Percentiles rank a stretch among this genome's conserved stretches.
phyloP scores from a whole-genome alignment of 2,888 invertebrate genomes.

The Ctenicera cuprea region DNA sequence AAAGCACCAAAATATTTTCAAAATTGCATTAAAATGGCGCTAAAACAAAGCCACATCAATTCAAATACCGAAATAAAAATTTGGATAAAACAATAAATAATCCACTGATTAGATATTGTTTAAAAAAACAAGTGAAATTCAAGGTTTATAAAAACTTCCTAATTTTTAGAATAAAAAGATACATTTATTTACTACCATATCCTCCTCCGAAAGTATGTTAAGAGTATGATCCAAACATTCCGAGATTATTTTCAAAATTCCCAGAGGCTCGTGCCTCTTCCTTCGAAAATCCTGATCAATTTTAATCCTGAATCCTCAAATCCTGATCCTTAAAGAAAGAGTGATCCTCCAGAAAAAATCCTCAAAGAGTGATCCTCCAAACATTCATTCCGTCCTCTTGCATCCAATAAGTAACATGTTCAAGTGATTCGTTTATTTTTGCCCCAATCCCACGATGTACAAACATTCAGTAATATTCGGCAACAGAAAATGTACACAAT shows the following conservation, averaged over 20 bases:
- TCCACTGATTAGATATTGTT: background rate
- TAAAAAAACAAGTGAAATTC: too few species aligned
- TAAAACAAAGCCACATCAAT: background rate
- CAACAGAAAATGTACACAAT: slow-evolving; percentile 51
- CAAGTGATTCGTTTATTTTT: slow-evolving; percentile 53
- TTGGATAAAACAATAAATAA: too few species aligned
- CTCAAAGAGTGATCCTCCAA: slow-evolving; percentile 51
- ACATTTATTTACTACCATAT: slow-evolving; percentile 22
- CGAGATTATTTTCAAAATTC: slow-evolving; percentile 21
- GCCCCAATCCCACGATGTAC: slow-evolving; percentile 53
- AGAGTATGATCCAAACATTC: slow-evolving; percentile 22
- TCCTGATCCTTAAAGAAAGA: slow-evolving; percentile 1
- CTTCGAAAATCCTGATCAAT: slow-evolving; percentile 27
- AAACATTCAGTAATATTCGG: slow-evolving; percentile 50
- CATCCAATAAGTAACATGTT: slow-evolving; percentile 53
- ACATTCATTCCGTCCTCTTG: slow-evolving; percentile 55
- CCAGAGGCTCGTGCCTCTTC: slow-evolving; percentile 8
- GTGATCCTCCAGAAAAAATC: slow-evolving; percentile 16
- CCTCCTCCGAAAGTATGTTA: slow-evolving; percentile 6
- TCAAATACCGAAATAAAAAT: background rate
- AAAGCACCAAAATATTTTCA: too few species aligned
- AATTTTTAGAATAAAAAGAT: background rate
- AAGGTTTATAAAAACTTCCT: too few species aligned
- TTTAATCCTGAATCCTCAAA: slow-evolving; percentile 35
- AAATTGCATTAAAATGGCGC: too few species aligned